Evolutionary conservation across 2,888 invertebrate genomes (phyloP).

Genomic region (Drosophila seclusa): DNA sequence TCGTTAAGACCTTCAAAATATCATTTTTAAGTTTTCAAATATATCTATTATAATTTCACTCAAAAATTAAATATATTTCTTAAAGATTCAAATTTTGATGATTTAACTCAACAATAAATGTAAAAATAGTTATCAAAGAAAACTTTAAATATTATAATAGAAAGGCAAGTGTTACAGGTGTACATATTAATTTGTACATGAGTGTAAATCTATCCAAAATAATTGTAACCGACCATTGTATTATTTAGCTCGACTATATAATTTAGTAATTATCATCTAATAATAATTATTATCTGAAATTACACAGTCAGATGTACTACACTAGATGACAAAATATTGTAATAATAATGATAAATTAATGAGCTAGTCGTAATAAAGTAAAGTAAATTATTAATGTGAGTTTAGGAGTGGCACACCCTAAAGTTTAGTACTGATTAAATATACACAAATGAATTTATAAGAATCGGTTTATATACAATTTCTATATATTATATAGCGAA

Average conservation of each 20-base stretch:
- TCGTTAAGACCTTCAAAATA: neutral
- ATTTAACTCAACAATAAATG: neutral
- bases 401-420: slow-evolving; percentile 51
- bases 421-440: slow-evolving; percentile 74
- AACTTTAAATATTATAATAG: neutral
- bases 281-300: neutral
- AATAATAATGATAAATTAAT: slow-evolving; percentile 19
- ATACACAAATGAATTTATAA: slow-evolving; percentile 75
- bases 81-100: neutral
- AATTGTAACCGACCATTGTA: neutral
- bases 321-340: slow-evolving; percentile 15
- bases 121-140: neutral
- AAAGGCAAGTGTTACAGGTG: neutral
- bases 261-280: neutral
- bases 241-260: neutral
- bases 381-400: slow-evolving; percentile 64
- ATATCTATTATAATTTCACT: neutral
- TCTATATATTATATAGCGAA: slow-evolving; percentile 31
- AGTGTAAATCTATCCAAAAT: neutral
- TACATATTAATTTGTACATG: neutral
- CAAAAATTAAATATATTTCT: neutral
- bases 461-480: slow-evolving; percentile 71
- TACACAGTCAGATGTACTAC: slow-evolving; percentile 8
- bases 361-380: slow-evolving; percentile 23
- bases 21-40: neutral